A percentile compares a stretch with the other conserved stretches of the same genome.
phyloP scores from a whole-genome alignment of 1,140 invertebrate genomes.

The Melipona quadrifasciata region DNA sequence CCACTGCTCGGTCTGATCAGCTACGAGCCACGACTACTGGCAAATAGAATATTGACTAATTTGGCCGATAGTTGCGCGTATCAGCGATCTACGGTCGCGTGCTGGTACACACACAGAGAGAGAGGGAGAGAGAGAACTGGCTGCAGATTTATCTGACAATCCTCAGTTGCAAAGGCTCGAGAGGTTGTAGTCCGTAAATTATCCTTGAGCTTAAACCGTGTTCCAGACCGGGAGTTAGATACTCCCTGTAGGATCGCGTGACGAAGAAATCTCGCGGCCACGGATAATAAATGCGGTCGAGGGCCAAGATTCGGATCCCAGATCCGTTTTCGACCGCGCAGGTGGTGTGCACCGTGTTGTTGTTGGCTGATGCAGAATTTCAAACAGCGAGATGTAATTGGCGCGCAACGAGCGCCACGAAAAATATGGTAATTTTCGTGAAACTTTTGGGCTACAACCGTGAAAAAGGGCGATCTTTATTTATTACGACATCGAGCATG shows the following conservation, averaged over 20 bases:
- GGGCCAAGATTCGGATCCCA: constrained; percentile 25
- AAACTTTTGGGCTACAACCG: too few species aligned
- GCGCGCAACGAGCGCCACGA: too few species aligned
- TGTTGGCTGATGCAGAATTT: too few species aligned
- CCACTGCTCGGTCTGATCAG: constrained; percentile 4
- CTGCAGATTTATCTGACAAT: constrained; percentile 46
- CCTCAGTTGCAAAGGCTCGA: not conserved
- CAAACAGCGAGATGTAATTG: too few species aligned
- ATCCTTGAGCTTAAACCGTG: constrained; percentile 7
- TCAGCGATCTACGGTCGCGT: constrained; percentile 13
- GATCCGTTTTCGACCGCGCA: constrained; percentile 24
- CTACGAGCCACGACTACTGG: constrained; percentile 13
- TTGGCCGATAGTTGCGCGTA: constrained; percentile 24
- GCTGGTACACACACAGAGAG: not conserved
- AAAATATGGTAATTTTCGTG: too few species aligned
- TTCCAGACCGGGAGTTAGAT: constrained; percentile 23
- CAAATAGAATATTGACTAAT: constrained; percentile 45
- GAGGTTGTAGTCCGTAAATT: constrained; percentile 42
- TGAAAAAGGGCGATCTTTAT: too few species aligned
- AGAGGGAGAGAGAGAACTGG: not conserved
- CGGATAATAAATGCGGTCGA: constrained; percentile 60
- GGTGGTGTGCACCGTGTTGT: constrained; percentile 13
- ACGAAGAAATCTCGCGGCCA: constrained; percentile 45
- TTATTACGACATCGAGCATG: too few species aligned
- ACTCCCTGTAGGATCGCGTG: constrained; percentile 60